Evolutionary conservation across 2,888 invertebrate species (phyloP), one percentile per base, ranked within the genome.

Genomic region (Palloptera scutellata): DNA sequence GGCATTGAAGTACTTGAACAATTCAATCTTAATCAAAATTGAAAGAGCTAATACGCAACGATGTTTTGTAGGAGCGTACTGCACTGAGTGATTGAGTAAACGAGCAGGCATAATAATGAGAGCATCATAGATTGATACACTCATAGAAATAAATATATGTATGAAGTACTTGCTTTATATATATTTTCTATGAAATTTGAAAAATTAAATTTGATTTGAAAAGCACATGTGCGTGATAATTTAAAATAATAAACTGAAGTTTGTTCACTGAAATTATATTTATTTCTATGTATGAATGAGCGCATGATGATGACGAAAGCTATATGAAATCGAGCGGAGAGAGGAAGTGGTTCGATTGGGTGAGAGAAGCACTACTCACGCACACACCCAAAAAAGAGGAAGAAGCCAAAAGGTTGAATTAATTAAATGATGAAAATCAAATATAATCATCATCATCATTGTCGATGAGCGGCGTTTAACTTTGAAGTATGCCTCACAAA

Each of bases 21-120:
- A 67, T 65, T 70, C 64, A 67, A 70, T 70, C 69, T 64, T 61
- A 20, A 64, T 67, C 63, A 58, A 63, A 67, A 17, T 30, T 20
- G 15, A 48, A 45, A 63, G 54, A 57, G 45, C 43, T 55, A 54
- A 51, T 57, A 55, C 15, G 62, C 15, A 17, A 53, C 17, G 19
- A 1, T 20, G 15, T 10, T 42, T 58, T 42, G 3, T 13, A 48
- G 5, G 58, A 9, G 11, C 12, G 51, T n/a, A 30, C 60, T 3
- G 12, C 40, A 30, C 60, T 3, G 12, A 12, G n/a, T 43, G 11
- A 12, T 1, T 41, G 19, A 12, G 58, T 43, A 1, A 12, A 43
- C 30, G n/a, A 42, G 43, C 6, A 48, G 19, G 11, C 20, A 53
- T 53, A 10, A 30, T 43, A 54, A 54, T 15, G 57, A 30, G 54